phyloP scores from a whole-genome alignment of 2,113 vertebrate genomes.

The Equus quagga region DNA sequence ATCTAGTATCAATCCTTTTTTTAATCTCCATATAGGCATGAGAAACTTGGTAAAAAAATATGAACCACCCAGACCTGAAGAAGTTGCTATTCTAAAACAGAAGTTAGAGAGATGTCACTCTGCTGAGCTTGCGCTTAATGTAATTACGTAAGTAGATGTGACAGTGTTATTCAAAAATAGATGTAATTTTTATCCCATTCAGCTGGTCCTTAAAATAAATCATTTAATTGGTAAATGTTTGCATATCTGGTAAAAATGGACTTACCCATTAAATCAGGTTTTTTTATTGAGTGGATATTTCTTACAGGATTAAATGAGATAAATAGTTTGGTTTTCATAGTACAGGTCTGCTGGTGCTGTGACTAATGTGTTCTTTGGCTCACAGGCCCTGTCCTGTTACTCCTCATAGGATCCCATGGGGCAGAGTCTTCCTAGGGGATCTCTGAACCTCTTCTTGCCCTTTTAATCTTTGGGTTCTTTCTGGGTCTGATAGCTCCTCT shows the following conservation, averaged over 20 bases:
- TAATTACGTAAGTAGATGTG: slow-evolving; percentile 89
- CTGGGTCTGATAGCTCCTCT: background rate
- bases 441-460: background rate
- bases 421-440: background rate
- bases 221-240: slow-evolving; percentile 26
- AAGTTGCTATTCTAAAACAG: slow-evolving; percentile 91
- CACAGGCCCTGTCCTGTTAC: background rate
- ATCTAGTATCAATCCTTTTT: slow-evolving; percentile 2
- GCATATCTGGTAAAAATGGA: background rate
- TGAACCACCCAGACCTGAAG: slow-evolving; percentile 91
- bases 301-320: background rate
- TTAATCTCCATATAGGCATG: slow-evolving; percentile 87
- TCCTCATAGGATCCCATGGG: background rate
- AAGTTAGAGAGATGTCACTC: slow-evolving; percentile 95
- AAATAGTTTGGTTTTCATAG: background rate
- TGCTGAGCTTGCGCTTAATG: slow-evolving; percentile 87
- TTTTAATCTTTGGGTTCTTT: slow-evolving; percentile 6
- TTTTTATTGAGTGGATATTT: background rate
- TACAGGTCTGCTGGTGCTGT: background rate
- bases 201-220: background rate
- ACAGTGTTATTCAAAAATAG: background rate
- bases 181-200: background rate
- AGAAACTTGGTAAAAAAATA: slow-evolving; percentile 95
- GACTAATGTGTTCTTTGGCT: background rate
- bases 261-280: background rate